Evolutionary conservation across 2,113 vertebrate species (phyloP).

Genomic region (Panurus biarmicus): DNA sequence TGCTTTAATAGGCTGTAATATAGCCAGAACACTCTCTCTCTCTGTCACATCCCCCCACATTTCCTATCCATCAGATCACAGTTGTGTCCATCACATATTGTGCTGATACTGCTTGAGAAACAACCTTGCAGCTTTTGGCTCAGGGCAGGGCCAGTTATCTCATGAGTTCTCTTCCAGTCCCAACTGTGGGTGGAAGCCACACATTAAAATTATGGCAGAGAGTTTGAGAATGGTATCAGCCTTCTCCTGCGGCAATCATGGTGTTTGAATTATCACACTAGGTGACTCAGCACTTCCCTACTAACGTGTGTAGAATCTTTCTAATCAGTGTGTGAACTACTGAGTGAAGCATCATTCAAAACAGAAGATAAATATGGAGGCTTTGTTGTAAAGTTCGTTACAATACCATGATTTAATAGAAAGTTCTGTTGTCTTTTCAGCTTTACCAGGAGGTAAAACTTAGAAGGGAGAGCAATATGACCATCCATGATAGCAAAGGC

Average conservation of each 20-base stretch:
- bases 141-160: background rate
- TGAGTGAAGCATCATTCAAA: background rate
- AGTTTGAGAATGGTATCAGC: background rate
- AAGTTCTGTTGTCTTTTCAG: conserved; percentile 63
- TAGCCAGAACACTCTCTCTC: background rate
- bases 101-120: background rate
- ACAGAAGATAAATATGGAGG: background rate
- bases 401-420: background rate
- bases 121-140: background rate
- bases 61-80: background rate
- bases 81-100: background rate
- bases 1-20: background rate
- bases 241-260: background rate
- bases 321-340: background rate
- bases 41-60: background rate
- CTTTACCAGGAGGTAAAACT: conserved; percentile 89
- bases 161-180: background rate
- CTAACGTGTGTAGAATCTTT: background rate
- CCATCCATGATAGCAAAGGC: conserved; percentile 52
- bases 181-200: background rate
- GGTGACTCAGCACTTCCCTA: background rate
- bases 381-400: background rate
- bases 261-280: background rate
- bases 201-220: background rate
- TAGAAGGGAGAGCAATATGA: conserved; percentile 74